phyloP scores from a whole-genome alignment of 2,888 invertebrate genomes.

The Stenichneumon culpator region DNA sequence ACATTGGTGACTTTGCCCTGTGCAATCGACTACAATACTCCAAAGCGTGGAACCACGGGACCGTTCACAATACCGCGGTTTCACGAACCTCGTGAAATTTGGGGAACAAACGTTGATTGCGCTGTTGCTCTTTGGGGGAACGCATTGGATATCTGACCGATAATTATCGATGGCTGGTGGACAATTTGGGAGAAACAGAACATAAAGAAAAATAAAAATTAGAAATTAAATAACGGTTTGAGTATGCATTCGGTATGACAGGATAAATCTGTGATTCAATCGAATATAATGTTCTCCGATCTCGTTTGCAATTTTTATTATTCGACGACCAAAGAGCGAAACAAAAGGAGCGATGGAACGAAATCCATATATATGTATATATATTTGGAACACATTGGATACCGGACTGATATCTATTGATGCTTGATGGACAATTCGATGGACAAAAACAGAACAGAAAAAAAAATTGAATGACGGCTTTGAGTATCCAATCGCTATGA shows the following conservation, averaged over 20 bases:
- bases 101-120: not conserved
- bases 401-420: not conserved
- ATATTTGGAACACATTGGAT: not conserved
- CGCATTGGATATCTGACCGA: not conserved
- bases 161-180: not conserved
- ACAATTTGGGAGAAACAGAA: not conserved
- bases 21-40: not conserved
- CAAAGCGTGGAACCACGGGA: slow-evolving; percentile 23
- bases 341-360: not conserved
- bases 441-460: no score
- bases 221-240: not conserved
- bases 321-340: no score
- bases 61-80: slow-evolving; percentile 24
- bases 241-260: not conserved
- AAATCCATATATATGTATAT: slow-evolving; percentile 6
- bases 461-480: not conserved
- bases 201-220: not conserved
- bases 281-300: not conserved
- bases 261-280: not conserved
- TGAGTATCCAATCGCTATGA: not conserved
- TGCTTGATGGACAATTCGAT: not conserved
- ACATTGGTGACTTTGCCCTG: slow-evolving; percentile 1
- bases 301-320: not conserved
- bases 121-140: not conserved
- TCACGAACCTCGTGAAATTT: not conserved